phyloP scores from a whole-genome alignment of 2,797 vertebrate genomes.

The Synaphobranchus kaupii region DNA sequence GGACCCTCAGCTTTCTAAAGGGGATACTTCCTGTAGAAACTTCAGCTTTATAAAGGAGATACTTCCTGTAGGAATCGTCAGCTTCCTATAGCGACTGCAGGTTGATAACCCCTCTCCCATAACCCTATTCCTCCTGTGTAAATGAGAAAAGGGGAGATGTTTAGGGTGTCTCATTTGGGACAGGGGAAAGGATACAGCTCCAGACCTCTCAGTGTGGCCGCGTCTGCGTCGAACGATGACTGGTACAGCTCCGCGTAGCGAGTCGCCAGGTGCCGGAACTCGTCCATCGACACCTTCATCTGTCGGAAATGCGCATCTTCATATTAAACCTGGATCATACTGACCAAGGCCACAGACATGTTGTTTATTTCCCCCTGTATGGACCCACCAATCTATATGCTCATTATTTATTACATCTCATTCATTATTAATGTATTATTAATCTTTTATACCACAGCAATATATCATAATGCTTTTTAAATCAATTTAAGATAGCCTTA shows the following conservation, averaged over 20 bases:
- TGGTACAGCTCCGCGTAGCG: conserved; percentile 93
- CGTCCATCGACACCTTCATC: conserved; percentile 98
- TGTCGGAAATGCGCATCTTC: conserved; percentile 46
- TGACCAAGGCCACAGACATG: background rate
- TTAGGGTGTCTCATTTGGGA: background rate
- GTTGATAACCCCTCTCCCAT: too few relatives aligned
- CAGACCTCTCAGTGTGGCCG: conserved; percentile 89
- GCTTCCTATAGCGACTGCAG: background rate
- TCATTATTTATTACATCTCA: background rate
- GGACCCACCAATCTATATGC: background rate
- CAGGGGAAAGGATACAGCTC: conserved; percentile 88
- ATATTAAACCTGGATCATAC: background rate
- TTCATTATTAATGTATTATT: background rate
- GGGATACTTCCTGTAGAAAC: too few relatives aligned
- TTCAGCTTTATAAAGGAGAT: background rate
- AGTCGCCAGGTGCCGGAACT: conserved; percentile 86
- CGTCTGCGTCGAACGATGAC: conserved; percentile 94
- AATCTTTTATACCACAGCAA: background rate
- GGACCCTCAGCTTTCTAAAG: background rate
- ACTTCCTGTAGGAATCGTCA: background rate
- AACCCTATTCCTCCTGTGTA: too few relatives aligned
- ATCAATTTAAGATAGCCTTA: background rate
- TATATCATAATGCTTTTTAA: background rate
- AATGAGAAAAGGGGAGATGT: background rate
- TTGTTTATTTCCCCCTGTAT: background rate